These are phyloP conservation scores for Lasioglossum calceatum DNA, from an alignment of 2,888 invertebrate species.

Conservation along the genomic window DNA sequence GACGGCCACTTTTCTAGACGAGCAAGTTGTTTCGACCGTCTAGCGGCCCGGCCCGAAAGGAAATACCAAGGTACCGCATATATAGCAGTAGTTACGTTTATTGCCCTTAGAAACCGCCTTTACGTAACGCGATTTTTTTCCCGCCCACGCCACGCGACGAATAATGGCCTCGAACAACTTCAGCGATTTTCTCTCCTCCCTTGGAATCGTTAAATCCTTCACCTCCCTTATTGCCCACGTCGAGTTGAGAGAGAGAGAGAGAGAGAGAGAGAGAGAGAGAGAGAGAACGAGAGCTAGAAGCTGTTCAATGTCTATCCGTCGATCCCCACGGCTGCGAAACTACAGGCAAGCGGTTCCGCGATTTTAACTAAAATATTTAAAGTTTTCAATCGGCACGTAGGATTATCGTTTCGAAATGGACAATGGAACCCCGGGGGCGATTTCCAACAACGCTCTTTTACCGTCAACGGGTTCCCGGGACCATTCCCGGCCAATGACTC, in stretches of 20 bases:
- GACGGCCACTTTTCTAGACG: slow-evolving; percentile 35
- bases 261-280: neutral
- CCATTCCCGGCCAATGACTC: slow-evolving; percentile 53
- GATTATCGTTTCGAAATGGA: slow-evolving; percentile 1
- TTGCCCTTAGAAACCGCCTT: slow-evolving; percentile 55
- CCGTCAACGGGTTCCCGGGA: slow-evolving; percentile 16
- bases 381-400: neutral
- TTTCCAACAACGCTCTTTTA: slow-evolving; percentile 38
- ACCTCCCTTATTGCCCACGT: too few relatives aligned
- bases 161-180: slow-evolving; percentile 15
- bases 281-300: neutral
- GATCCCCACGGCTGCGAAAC: neutral
- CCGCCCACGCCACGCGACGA: slow-evolving; percentile 29
- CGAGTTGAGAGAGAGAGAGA: neutral
- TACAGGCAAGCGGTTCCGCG: neutral
- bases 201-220: slow-evolving; percentile 13
- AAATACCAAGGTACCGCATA: slow-evolving; percentile 54
- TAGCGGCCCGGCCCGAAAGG: slow-evolving; percentile 25
- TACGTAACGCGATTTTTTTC: slow-evolving; percentile 34
- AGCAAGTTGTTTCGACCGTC: slow-evolving; percentile 29
- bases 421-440: slow-evolving; percentile 20
- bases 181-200: slow-evolving; percentile 17
- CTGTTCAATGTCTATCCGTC: slow-evolving; percentile 6
- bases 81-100: slow-evolving; percentile 49
- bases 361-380: neutral